A percentile compares a stretch with the other conserved stretches of the same genome.
Evolutionary conservation across 2,888 invertebrate species (phyloP).

Genomic region (Trisateles emortualis): DNA sequence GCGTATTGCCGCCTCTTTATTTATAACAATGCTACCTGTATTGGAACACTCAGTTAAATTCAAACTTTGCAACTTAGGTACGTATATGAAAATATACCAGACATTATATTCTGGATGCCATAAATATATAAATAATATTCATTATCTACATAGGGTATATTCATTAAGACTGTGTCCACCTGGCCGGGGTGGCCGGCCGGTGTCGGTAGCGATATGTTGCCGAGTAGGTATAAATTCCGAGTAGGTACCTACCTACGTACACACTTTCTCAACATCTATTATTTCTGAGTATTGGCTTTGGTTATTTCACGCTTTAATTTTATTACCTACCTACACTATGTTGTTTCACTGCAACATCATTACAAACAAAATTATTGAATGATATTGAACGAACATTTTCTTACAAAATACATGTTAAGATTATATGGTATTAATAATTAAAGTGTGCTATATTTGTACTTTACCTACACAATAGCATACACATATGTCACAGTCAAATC

Average conservation of each 20-base stretch:
- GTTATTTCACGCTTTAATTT: conserved; percentile 76
- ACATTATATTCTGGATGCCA: conserved; percentile 35
- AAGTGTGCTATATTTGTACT: conserved; percentile 67
- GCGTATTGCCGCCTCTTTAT: conserved; percentile 16
- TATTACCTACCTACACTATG: conserved; percentile 66
- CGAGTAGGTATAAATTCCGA: conserved; percentile 39
- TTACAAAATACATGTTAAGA: conserved; percentile 45
- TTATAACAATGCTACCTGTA: conserved; percentile 32
- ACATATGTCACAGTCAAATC: conserved; percentile 44
- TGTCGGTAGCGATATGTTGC: conserved; percentile 24
- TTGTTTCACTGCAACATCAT: conserved; percentile 55
- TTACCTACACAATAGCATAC: conserved; percentile 48
- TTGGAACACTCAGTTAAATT: conserved; percentile 20
- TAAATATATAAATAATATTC: conserved; percentile 16
- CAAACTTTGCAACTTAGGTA: conserved; percentile 38
- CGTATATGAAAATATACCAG: conserved; percentile 46
- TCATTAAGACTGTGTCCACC: conserved; percentile 24
- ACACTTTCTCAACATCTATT: conserved; percentile 56
- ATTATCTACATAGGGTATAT: conserved; percentile 29
- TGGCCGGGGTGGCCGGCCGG: conserved; percentile 6
- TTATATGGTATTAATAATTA: conserved; percentile 44
- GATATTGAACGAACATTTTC: conserved; percentile 44
- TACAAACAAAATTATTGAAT: conserved; percentile 52
- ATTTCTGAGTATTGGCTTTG: conserved; percentile 74
- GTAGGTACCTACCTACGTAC: conserved; percentile 38